Conservation (phyloP, 1,140 invertebrate genomes). For the Zaprionus ornatus region DNA sequence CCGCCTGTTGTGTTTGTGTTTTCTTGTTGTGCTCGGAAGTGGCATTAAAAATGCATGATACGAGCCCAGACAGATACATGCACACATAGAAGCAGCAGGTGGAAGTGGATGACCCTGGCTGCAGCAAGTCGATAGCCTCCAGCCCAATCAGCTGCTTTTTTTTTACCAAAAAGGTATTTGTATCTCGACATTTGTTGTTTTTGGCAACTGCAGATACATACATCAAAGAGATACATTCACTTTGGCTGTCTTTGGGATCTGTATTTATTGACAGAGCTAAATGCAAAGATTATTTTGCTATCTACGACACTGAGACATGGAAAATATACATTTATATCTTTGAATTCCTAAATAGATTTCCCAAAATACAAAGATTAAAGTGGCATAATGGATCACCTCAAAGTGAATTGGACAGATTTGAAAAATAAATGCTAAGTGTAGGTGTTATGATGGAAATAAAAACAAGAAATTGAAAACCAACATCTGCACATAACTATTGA, state of each 20-base stretch:
- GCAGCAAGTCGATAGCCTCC: constrained; percentile 30
- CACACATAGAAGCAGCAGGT: constrained; percentile 38
- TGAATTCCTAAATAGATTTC: constrained; percentile 3
- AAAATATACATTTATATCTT: not conserved
- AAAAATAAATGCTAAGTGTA: too few species aligned
- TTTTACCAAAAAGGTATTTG: not conserved
- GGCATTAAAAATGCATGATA: constrained; percentile 38
- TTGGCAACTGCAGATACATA: not conserved
- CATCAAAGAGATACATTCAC: not conserved
- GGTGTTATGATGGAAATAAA: not conserved
- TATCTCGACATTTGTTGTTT: not conserved
- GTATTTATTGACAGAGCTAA: not conserved
- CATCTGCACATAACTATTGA: too few species aligned
- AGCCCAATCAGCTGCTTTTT: constrained; percentile 23
- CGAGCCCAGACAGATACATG: constrained; percentile 12
- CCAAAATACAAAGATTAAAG: not conserved
- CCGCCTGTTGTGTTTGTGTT: not conserved
- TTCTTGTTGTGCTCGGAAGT: constrained; percentile 25
- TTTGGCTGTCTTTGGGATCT: not conserved
- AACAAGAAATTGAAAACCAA: not conserved
- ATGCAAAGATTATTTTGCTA: constrained; percentile 1
- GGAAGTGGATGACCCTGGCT: constrained; percentile 61
- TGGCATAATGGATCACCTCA: not conserved
- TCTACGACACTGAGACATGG: not conserved
- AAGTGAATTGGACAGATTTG: not conserved